These are phyloP conservation scores for Pandemis heparana DNA, from an alignment of 2,888 invertebrate species.

Conservation along the genomic window DNA sequence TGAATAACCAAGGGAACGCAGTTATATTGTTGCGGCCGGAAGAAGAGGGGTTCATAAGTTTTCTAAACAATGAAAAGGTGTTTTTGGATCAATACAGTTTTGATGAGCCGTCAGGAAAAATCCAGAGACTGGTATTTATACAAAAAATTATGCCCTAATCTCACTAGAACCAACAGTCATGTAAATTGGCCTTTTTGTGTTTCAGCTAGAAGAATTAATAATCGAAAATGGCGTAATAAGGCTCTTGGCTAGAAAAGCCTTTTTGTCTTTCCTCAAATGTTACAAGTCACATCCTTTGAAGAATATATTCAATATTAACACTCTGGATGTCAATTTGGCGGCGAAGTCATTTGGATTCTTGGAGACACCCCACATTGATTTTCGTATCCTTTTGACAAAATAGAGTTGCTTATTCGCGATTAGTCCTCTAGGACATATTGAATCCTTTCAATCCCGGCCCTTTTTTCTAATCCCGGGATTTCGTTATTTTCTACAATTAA, in stretches of 20 bases:
- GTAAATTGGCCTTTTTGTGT: constrained; percentile 47
- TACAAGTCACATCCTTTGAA: constrained; percentile 98
- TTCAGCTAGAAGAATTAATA: constrained; percentile 96
- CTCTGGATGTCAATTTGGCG: constrained; percentile 94
- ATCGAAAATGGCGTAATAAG: constrained; percentile 96
- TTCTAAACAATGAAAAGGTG: constrained; percentile 95
- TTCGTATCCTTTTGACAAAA: constrained; percentile 87
- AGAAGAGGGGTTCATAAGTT: constrained; percentile 96
- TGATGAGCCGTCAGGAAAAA: constrained; percentile 61
- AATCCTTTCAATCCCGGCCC: no score
- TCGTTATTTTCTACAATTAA: no score
- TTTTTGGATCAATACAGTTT: constrained; percentile 93
- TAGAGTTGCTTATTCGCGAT: no score
- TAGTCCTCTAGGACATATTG: no score
- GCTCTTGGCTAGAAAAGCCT: constrained; percentile 96
- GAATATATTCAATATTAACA: constrained; percentile 95
- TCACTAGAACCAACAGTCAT: no score
- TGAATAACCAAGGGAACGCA: constrained; percentile 96
- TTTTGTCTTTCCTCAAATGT: constrained; percentile 96
- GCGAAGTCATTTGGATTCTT: constrained; percentile 97
- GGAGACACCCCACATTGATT: constrained; percentile 96
- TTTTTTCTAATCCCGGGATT: no score
- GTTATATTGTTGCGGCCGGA: constrained; percentile 97
- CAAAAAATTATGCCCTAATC: not conserved
- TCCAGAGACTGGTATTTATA: constrained; percentile 70